Base-by-base conservation (phyloP, 2,888 invertebrate species). In the Drosophila mimica region DNA sequence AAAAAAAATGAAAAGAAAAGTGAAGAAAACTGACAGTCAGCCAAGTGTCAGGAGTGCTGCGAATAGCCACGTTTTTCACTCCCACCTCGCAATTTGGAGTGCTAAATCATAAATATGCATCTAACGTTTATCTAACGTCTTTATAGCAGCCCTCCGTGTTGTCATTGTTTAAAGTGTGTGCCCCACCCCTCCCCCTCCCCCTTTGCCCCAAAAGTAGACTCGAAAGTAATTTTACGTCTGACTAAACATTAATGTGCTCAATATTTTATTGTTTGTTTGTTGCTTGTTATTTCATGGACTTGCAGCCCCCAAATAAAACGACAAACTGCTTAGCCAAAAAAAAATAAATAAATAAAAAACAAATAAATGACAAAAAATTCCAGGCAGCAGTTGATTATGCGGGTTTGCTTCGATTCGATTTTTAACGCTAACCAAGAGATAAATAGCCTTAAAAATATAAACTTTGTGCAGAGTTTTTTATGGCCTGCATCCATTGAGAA, bases 181-280 rank as follows among this genome's bases (percentile, higher is more conserved):
- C 25, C 2, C 25, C 49, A 38, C 13, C 59, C 43, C 71, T 17
- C 40, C 38, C 7, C 9, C 52, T 28, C n/a, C 63, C 48, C 65
- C 20, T 66, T 61, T 34, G 71, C 65, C 67, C 63, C 40, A 54
- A 62, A 78, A 90, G 91, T 90, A 91, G 92, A 92, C 92, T 92
- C 91, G 91, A 92, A 93, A 93, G 92, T 92, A 93, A 93, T 93
- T 93, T 93, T 92, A 92, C 93, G 92, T 92, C 92, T 93, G 92
- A 93, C 93, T 93, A 93, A 93, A 92, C 93, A 92, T 92, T 93
- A 93, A 93, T 93, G 92, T 92, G 91, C 92, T 82, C 92, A 92
- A 93, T 93, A 93, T 92, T 92, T 92, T 92, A 92, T 92, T 92
- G 92, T 92, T 92, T 92, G 92, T 91, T 91, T 91, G 92, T 92